A percentile compares a stretch with the other conserved stretches of the same genome.
phyloP scores from a whole-genome alignment of 2,888 invertebrate genomes.

The Epiblema foenella region DNA sequence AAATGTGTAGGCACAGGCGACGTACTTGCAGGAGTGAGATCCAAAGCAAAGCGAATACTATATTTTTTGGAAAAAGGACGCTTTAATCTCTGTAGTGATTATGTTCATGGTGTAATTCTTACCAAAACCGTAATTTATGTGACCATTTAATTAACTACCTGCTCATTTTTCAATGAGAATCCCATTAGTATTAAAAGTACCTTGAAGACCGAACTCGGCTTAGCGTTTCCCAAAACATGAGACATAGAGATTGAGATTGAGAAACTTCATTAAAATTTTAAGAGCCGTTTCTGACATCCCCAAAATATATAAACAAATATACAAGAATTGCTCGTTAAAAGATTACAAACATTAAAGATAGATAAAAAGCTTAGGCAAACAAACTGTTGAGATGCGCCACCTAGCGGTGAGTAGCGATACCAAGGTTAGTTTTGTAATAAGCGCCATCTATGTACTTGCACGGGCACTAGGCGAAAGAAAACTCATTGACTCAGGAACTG shows the following conservation, averaged over 20 bases:
- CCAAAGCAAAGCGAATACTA: not conserved
- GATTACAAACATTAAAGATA: too few species aligned
- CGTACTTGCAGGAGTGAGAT: too few species aligned
- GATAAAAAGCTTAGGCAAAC: not conserved
- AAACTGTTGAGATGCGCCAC: slow-evolving; percentile 49
- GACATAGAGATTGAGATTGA: too few species aligned
- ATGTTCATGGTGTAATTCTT: not conserved
- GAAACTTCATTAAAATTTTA: too few species aligned
- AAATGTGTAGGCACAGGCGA: not conserved
- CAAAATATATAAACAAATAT: too few species aligned
- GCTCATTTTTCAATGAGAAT: not conserved
- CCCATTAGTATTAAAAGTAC: too few species aligned
- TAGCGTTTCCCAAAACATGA: too few species aligned
- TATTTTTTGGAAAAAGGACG: not conserved
- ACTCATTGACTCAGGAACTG: slow-evolving; percentile 20
- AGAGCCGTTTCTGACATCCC: too few species aligned
- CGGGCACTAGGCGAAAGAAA: slow-evolving; percentile 28
- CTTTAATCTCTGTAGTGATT: not conserved
- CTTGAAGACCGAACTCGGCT: too few species aligned
- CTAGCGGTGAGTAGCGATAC: slow-evolving; percentile 63
- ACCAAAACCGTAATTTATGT: too few species aligned
- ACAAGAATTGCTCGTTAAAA: too few species aligned
- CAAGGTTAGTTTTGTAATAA: slow-evolving; percentile 8
- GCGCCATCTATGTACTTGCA: slow-evolving; percentile 60
- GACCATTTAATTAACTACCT: not conserved